Evolutionary conservation across 2,113 vertebrate species (phyloP).

Genomic region (Conger conger): DNA sequence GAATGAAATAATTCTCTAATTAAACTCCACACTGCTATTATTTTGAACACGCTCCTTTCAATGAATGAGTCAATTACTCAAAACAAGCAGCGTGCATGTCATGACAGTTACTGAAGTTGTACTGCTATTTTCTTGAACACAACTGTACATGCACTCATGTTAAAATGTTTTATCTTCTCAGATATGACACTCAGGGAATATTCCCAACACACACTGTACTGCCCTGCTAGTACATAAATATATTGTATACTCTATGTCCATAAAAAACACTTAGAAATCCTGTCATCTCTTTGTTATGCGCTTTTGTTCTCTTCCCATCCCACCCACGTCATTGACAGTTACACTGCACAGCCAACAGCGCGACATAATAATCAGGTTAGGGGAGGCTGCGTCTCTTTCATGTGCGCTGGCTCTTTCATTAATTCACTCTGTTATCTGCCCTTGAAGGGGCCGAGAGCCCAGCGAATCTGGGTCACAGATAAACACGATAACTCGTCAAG

Average conservation of each 20-base stretch:
- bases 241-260: not conserved
- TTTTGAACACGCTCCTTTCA: too few species aligned
- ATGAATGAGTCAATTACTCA: too few species aligned
- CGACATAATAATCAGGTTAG: not conserved
- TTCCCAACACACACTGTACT: not conserved
- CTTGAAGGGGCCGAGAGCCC: not conserved
- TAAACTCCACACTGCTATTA: too few species aligned
- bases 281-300: not conserved
- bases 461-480: not conserved
- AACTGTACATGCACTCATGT: too few species aligned
- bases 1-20: too few species aligned
- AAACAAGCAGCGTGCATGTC: too few species aligned
- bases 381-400: not conserved
- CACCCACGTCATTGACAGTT: not conserved
- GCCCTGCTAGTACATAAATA: not conserved
- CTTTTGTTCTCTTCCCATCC: not conserved
- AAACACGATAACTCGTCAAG: not conserved
- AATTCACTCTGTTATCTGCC: constrained; percentile 1
- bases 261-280: not conserved
- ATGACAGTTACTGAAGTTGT: too few species aligned
- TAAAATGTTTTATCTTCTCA: too few species aligned
- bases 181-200: not conserved
- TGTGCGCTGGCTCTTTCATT: not conserved
- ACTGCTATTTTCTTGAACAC: too few species aligned
- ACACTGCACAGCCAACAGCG: not conserved